phyloP scores from a whole-genome alignment of 2,113 vertebrate species.

The Pomatostomus ruficeps region DNA sequence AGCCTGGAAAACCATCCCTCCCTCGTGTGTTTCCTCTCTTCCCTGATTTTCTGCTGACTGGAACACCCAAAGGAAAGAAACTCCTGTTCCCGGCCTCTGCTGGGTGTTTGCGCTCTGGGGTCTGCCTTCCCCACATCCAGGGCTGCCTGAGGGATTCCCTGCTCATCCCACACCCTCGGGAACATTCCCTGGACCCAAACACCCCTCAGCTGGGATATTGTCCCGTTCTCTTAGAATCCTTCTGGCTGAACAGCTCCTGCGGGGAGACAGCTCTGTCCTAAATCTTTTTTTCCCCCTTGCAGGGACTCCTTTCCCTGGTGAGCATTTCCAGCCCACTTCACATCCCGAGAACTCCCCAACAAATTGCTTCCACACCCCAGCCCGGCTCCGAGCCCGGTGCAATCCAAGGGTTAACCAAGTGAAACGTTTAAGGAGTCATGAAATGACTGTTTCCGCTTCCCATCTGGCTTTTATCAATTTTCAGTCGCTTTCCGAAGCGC shows the following conservation, averaged over 20 bases:
- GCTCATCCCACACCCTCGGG: not conserved
- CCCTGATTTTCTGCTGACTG: not conserved
- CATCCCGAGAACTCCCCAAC: constrained; percentile 53
- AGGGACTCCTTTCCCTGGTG: not conserved
- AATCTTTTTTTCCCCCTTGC: not conserved
- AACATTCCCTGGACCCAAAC: not conserved
- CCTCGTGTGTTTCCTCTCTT: not conserved
- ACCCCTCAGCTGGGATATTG: not conserved
- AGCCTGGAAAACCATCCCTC: not conserved
- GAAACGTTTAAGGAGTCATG: constrained; percentile 75
- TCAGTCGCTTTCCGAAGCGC: constrained; percentile 68
- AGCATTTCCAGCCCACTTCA: constrained; percentile 15
- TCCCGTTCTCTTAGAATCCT: not conserved
- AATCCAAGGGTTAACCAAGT: constrained; percentile 75
- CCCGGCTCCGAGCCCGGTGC: constrained; percentile 25
- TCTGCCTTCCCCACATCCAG: rapidly evolving
- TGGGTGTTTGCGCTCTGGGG: rapidly evolving
- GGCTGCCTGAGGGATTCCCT: not conserved
- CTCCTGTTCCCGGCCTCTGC: rapidly evolving
- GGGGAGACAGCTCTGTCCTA: not conserved
- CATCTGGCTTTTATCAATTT: constrained; percentile 78
- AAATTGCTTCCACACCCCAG: constrained; percentile 71
- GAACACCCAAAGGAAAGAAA: not conserved
- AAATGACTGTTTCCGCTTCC: constrained; percentile 76
- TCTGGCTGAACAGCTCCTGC: not conserved